These are phyloP conservation scores for Alloplasta piceator DNA, from an alignment of 2,888 invertebrate genomes.

Conservation along the genomic window DNA sequence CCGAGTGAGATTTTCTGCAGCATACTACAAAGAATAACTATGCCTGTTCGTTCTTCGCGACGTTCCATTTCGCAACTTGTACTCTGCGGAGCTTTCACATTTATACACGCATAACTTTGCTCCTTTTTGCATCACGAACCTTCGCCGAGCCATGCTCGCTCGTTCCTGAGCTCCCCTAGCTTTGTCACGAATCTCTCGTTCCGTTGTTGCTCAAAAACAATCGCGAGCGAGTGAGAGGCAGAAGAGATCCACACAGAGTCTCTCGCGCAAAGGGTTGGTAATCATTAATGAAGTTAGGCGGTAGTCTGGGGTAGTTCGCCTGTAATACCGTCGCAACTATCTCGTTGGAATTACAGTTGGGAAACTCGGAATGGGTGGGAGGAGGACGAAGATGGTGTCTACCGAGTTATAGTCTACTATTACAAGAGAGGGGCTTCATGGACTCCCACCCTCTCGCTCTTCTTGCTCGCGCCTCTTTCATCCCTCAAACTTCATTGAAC, in stretches of 20 bases:
- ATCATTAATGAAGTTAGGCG: constrained; percentile 75
- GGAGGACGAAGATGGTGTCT: constrained; percentile 30
- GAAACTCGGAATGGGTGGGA: constrained; percentile 68
- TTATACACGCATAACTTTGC: neutral
- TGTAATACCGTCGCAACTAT: constrained; percentile 74
- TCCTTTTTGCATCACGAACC: constrained; percentile 25
- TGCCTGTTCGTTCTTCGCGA: constrained; percentile 6
- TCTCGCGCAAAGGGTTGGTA: constrained; percentile 53
- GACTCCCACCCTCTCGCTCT: constrained; percentile 1
- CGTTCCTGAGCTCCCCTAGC: neutral
- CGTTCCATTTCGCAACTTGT: constrained; percentile 34
- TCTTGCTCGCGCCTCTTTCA: neutral
- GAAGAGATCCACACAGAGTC: constrained; percentile 65
- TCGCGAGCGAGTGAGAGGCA: constrained; percentile 14
- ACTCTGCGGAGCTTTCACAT: too few relatives aligned
- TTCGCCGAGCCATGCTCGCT: neutral
- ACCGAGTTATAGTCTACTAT: constrained; percentile 51
- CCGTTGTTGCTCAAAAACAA: constrained; percentile 70
- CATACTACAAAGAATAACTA: neutral
- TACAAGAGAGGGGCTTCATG: constrained; percentile 19
- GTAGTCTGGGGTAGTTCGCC: constrained; percentile 68
- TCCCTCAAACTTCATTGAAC: constrained; percentile 31
- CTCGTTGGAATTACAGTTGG: constrained; percentile 77
- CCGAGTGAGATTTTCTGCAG: constrained; percentile 28
- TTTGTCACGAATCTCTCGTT: constrained; percentile 34